Percentiles rank a stretch among this genome's conserved stretches.
Evolutionary conservation across 2,113 vertebrate species (phyloP).

Genomic region (Seriola rivoliana): DNA sequence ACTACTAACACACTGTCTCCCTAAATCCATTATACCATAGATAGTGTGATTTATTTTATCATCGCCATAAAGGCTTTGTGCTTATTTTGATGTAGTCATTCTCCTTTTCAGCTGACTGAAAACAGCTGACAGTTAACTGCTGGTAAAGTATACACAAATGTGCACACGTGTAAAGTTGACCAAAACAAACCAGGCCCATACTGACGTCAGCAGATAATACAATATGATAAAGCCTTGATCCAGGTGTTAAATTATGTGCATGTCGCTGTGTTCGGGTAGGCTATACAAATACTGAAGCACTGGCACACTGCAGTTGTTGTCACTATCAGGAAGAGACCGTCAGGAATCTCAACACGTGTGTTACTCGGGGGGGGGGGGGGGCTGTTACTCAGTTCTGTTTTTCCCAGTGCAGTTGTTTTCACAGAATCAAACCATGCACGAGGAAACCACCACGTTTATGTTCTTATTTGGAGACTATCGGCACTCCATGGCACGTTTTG

Average conservation of each 20-base stretch:
- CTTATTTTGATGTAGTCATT: too few relatives aligned
- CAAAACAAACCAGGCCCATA: background rate
- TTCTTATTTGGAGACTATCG: constrained; percentile 7
- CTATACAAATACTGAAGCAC: constrained; percentile 17
- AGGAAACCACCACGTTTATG: background rate
- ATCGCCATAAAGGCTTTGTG: background rate
- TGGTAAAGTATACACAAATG: background rate
- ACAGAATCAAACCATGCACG: background rate
- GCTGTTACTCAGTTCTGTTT: background rate
- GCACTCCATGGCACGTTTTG: background rate
- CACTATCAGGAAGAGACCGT: background rate
- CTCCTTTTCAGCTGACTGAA: background rate
- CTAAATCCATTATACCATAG: background rate
- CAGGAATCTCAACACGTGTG: background rate
- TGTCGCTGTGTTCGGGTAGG: background rate
- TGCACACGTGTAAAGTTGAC: background rate
- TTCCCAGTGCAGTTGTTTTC: too few relatives aligned
- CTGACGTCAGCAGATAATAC: background rate
- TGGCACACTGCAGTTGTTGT: constrained; percentile 43
- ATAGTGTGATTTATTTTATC: background rate
- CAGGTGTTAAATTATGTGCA: background rate
- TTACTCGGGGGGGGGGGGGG: background rate
- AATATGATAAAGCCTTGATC: background rate
- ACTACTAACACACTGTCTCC: background rate
- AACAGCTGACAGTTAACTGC: background rate